phyloP scores from a whole-genome alignment of 2,113 vertebrate genomes.

The Diadophis punctatus region DNA sequence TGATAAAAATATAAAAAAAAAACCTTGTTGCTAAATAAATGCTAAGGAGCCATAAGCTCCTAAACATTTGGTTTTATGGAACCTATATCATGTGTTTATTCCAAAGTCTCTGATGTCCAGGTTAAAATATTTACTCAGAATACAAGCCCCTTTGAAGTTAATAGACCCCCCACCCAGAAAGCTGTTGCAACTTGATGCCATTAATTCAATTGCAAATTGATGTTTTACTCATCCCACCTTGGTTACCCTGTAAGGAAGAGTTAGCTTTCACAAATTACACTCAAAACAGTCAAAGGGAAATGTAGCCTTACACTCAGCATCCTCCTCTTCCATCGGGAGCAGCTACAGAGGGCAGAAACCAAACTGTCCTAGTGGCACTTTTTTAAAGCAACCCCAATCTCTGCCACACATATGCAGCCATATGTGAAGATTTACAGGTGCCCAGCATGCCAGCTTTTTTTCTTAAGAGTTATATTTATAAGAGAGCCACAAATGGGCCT shows the following conservation, averaged over 20 bases:
- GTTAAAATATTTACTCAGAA: neutral
- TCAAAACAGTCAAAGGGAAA: neutral
- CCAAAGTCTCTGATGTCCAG: neutral
- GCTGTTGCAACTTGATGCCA: neutral
- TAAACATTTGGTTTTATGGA: neutral
- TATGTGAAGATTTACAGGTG: neutral
- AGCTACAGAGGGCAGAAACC: neutral
- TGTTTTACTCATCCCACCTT: neutral
- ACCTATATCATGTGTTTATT: neutral
- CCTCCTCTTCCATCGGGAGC: neutral
- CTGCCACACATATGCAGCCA: neutral
- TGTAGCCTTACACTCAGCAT: neutral
- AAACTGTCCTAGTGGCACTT: neutral
- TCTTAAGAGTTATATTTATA: neutral
- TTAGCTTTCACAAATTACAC: neutral
- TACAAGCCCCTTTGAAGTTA: neutral
- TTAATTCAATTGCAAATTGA: neutral
- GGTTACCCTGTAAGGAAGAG: neutral
- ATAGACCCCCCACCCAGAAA: neutral
- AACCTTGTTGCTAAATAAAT: neutral
- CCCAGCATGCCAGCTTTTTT: neutral
- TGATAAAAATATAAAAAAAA: neutral
- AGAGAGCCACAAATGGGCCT: neutral
- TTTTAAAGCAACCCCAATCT: neutral
- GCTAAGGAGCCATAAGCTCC: neutral